Conservation (phyloP, 2,888 invertebrate species). For the Tricholauxania praeusta region DNA sequence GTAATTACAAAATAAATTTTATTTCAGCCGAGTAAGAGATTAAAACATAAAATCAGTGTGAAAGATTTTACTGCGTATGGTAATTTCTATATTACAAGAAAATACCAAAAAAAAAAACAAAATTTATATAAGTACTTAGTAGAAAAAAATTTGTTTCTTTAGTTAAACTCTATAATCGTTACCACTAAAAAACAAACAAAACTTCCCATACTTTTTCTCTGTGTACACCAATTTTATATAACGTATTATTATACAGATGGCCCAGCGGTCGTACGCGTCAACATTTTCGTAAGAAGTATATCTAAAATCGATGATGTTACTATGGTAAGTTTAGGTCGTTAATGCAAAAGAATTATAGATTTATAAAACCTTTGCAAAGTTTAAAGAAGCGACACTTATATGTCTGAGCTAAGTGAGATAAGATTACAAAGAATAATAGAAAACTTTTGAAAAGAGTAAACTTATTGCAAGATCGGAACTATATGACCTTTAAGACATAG, state of each 20-base stretch:
- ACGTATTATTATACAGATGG: slow-evolving; percentile 76
- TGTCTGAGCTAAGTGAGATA: not conserved
- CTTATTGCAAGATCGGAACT: too few species aligned
- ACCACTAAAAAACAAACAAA: slow-evolving; percentile 15
- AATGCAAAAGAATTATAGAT: slow-evolving; percentile 21
- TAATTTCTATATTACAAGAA: not conserved
- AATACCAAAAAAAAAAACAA: slow-evolving; percentile 1
- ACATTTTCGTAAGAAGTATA: slow-evolving; percentile 99
- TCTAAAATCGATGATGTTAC: slow-evolving; percentile 99
- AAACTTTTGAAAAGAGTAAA: slow-evolving; percentile 43
- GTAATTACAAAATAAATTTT: not conserved
- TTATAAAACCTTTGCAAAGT: slow-evolving; percentile 13
- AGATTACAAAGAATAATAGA: slow-evolving; percentile 45
- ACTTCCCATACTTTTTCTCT: slow-evolving; percentile 39
- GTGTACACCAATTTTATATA: slow-evolving; percentile 45
- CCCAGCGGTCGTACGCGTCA: slow-evolving; percentile 95
- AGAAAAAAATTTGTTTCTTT: slow-evolving; percentile 5
- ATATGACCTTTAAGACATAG: too few species aligned
- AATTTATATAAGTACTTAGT: not conserved
- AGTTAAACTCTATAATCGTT: slow-evolving; percentile 15
- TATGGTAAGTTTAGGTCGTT: slow-evolving; percentile 84
- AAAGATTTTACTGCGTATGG: not conserved
- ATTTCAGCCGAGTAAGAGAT: not conserved
- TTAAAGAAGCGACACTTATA: not conserved
- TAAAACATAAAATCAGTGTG: not conserved